phyloP scores from a whole-genome alignment of 2,113 vertebrate genomes.

The Rhynchomys soricoides region DNA sequence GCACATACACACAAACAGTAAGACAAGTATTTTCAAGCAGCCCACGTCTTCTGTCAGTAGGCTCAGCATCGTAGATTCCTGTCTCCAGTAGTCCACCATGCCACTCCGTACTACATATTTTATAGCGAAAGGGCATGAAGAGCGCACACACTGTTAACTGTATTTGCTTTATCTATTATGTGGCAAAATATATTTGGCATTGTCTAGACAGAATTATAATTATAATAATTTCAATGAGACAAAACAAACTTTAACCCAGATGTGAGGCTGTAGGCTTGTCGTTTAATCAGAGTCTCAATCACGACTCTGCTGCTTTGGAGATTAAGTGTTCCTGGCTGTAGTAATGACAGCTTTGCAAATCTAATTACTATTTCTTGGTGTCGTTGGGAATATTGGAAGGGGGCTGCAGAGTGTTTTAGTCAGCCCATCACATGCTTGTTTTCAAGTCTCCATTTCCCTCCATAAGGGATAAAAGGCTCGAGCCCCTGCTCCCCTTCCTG shows the following conservation, averaged over 20 bases:
- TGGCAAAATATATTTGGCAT: slow-evolving; percentile 73
- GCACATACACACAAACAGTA: too few species aligned
- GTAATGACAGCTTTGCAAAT: slow-evolving; percentile 87
- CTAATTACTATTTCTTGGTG: slow-evolving; percentile 77
- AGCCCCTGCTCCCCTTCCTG: too few species aligned
- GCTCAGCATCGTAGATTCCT: slow-evolving; percentile 55
- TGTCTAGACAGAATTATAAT: slow-evolving; percentile 84
- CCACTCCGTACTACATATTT: slow-evolving; percentile 42
- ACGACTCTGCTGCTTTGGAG: slow-evolving; percentile 87
- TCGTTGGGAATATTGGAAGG: not conserved
- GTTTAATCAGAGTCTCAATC: slow-evolving; percentile 81
- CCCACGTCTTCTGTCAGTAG: slow-evolving; percentile 61
- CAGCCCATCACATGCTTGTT: slow-evolving; percentile 62
- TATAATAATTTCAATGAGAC: slow-evolving; percentile 78
- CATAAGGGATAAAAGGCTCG: slow-evolving; percentile 31
- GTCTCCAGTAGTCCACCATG: slow-evolving; percentile 40
- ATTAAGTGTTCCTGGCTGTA: slow-evolving; percentile 88
- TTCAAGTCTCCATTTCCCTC: slow-evolving; percentile 53
- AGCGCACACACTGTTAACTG: slow-evolving; percentile 61
- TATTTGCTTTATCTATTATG: slow-evolving; percentile 72
- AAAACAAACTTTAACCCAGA: slow-evolving; percentile 82
- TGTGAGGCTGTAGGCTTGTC: slow-evolving; percentile 82
- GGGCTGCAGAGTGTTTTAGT: slow-evolving; percentile 20
- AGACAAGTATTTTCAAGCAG: not conserved
- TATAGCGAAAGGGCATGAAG: slow-evolving; percentile 72